phyloP scores from a whole-genome alignment of 2,888 invertebrate genomes.

The Protodeltote pygarga region DNA sequence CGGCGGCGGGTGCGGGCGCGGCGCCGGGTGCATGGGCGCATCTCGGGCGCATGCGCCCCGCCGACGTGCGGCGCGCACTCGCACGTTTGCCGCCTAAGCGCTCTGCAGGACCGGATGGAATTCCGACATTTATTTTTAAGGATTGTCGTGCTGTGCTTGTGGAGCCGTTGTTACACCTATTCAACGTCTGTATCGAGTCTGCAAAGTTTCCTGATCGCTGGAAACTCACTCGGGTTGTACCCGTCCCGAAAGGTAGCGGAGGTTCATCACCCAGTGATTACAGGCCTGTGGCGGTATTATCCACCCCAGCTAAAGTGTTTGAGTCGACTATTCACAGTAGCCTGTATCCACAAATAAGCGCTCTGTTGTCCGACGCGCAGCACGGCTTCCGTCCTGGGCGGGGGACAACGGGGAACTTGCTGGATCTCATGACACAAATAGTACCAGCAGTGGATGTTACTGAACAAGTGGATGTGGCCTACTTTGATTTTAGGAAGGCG shows the following conservation, averaged over 20 bases:
- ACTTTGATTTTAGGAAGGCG: conserved; percentile 10
- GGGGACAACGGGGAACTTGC: too few relatives aligned
- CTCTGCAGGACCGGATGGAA: conserved; percentile 11
- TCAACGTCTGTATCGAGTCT: not conserved
- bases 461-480: conserved; percentile 4
- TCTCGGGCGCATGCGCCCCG: not conserved
- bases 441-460: conserved; percentile 6
- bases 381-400: conserved; percentile 4
- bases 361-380: conserved; percentile 1
- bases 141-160: conserved; percentile 2
- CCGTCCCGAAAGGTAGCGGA: conserved; percentile 3
- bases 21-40: not conserved
- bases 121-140: conserved; percentile 7
- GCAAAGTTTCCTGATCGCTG: conserved; percentile 3
- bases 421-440: conserved; percentile 5
- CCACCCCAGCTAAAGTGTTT: conserved; percentile 2
- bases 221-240: conserved; percentile 6
- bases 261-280: not conserved
- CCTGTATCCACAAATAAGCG: conserved; percentile 1
- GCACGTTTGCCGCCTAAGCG: conserved; percentile 5
- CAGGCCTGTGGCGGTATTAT: not conserved
- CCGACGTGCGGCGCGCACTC: conserved; percentile 1
- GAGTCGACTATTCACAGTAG: not conserved
- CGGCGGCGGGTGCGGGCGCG: conserved; percentile 5
- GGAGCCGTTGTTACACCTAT: not conserved